These are phyloP conservation scores for Drosophila birchii DNA, from an alignment of 2,888 invertebrate genomes.

Conservation along the genomic window DNA sequence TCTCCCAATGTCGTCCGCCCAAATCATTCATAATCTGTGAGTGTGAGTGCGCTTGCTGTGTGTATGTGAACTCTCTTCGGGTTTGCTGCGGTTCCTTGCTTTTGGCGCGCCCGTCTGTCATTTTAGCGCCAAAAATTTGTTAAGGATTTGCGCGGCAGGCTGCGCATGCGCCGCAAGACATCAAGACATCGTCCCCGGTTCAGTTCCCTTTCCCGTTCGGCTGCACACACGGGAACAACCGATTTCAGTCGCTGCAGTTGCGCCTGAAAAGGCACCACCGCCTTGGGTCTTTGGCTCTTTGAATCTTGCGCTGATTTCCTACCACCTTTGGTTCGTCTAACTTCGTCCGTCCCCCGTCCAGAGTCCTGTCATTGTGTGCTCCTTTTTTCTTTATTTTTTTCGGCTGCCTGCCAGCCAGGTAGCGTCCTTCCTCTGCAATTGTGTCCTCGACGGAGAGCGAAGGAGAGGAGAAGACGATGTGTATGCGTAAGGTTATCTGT, in stretches of 20 bases:
- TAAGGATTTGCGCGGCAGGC: conserved; percentile 62
- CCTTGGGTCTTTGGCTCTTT: conserved; percentile 10
- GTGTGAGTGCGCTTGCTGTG: conserved; percentile 7
- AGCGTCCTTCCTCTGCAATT: conserved; percentile 54
- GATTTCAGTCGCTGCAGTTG: conserved; percentile 72
- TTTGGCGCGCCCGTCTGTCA: conserved; percentile 64
- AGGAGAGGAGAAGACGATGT: conserved; percentile 15
- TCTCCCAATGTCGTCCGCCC: conserved; percentile 18
- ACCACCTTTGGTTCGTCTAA: conserved; percentile 64
- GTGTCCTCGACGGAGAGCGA: conserved; percentile 44
- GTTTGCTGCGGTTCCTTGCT: conserved; percentile 32
- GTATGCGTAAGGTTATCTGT: conserved; percentile 30
- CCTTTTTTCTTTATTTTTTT: conserved; percentile 44
- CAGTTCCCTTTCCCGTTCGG: conserved; percentile 45
- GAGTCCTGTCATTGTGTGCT: conserved; percentile 56
- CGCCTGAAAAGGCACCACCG: conserved; percentile 37
- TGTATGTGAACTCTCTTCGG: conserved; percentile 17
- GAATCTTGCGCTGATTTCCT: conserved; percentile 64
- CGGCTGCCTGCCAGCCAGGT: conserved; percentile 64
- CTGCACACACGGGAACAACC: conserved; percentile 59
- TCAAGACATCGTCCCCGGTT: conserved; percentile 44
- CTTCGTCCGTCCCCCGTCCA: conserved; percentile 23
- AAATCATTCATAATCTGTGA: conserved; percentile 40
- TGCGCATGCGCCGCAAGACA: conserved; percentile 78
- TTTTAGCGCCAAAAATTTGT: conserved; percentile 72